Evolutionary conservation across 2,888 invertebrate species (phyloP).

Genomic region (Chalcis sispes): DNA sequence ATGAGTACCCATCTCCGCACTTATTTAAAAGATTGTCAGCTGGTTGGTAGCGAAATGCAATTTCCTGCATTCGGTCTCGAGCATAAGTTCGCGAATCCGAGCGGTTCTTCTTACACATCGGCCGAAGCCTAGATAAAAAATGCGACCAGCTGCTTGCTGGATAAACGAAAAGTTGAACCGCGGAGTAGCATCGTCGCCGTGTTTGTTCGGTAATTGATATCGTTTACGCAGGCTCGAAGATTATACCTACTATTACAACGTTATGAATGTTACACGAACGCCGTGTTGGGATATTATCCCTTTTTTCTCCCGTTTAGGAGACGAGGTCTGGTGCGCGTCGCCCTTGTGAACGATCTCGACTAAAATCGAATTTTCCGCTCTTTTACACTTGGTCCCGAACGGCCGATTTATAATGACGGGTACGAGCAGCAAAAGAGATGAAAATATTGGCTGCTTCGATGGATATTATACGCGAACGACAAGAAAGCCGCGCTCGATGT

Average conservation of each 20-base stretch:
- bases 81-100: conserved; percentile 4
- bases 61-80: neutral
- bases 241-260: conserved; percentile 36
- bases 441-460: neutral
- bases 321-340: neutral
- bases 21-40: too few relatives aligned
- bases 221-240: conserved; percentile 34
- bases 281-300: conserved; percentile 37
- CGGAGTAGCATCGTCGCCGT: neutral
- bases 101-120: conserved; percentile 1
- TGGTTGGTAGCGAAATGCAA: conserved; percentile 13
- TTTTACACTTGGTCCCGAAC: conserved; percentile 33
- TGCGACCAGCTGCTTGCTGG: conserved; percentile 29
- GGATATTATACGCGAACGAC: neutral
- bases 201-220: conserved; percentile 45
- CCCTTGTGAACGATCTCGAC: conserved; percentile 12
- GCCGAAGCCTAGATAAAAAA: conserved; percentile 14
- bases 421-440: neutral
- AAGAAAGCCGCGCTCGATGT: neutral
- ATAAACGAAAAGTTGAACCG: conserved; percentile 10
- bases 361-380: conserved; percentile 54
- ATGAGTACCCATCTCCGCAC: too few relatives aligned
- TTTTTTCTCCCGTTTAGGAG: neutral
- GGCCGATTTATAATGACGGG: conserved; percentile 20
- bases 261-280: conserved; percentile 27